Conservation (phyloP, 1,140 invertebrate species). For the Drosophila sp. region DNA sequence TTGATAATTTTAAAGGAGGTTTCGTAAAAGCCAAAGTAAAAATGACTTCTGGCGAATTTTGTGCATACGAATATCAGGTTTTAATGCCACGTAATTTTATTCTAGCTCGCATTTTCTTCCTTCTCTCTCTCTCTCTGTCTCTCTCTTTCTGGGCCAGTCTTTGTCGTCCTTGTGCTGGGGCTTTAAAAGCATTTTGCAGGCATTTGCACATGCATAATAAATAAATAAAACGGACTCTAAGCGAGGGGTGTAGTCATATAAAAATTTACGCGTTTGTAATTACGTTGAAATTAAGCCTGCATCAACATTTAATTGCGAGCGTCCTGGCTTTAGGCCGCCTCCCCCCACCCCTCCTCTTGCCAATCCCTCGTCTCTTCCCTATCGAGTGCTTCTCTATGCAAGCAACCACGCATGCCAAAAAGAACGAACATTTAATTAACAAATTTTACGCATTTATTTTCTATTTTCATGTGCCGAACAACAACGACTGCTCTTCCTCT, state of each 20-base stretch:
- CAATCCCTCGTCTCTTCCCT: no score
- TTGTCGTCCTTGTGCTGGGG: slow-evolving; percentile 13
- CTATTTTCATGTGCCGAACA: slow-evolving; percentile 68
- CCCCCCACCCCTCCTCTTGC: no score
- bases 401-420: slow-evolving; percentile 53
- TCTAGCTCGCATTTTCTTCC: not conserved
- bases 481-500: slow-evolving; percentile 28
- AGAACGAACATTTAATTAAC: slow-evolving; percentile 78
- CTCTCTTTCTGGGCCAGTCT: not conserved
- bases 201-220: slow-evolving; percentile 78
- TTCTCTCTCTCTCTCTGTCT: not conserved
- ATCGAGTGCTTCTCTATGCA: not conserved
- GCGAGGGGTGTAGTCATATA: slow-evolving; percentile 40
- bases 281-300: slow-evolving; percentile 77
- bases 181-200: slow-evolving; percentile 51
- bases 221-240: slow-evolving; percentile 55
- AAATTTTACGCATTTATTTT: slow-evolving; percentile 83
- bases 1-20: not conserved
- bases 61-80: slow-evolving; percentile 8
- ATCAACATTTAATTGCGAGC: slow-evolving; percentile 82
- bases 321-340: slow-evolving; percentile 29
- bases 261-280: slow-evolving; percentile 80
- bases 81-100: slow-evolving; percentile 2
- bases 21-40: not conserved
- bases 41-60: not conserved